phyloP scores from a whole-genome alignment of 1,140 invertebrate genomes.

The Cheumatopsyche charites region DNA sequence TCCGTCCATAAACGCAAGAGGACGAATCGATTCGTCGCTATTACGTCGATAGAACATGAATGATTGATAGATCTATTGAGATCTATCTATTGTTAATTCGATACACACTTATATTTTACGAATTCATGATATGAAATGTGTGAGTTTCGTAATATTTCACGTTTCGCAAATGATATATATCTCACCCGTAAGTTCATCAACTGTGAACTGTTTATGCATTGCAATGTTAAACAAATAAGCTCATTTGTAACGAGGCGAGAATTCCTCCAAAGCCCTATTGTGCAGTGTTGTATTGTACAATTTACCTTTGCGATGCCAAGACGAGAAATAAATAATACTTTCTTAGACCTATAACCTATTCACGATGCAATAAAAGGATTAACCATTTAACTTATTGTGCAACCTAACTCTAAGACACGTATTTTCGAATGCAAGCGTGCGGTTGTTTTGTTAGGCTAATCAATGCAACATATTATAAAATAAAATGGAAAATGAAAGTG shows the following conservation, averaged over 20 bases:
- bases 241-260: constrained; percentile 10
- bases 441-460: too few relatives aligned
- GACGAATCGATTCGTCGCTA: not conserved
- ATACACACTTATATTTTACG: not conserved
- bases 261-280: constrained; percentile 1
- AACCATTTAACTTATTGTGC: not conserved
- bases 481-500: too few relatives aligned
- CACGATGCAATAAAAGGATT: not conserved
- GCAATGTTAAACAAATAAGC: constrained; percentile 23
- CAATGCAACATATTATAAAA: too few relatives aligned
- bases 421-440: too few relatives aligned
- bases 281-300: not conserved
- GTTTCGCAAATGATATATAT: not conserved
- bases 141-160: not conserved
- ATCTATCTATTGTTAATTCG: not conserved
- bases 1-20: not conserved
- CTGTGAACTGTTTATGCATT: not conserved
- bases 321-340: constrained; percentile 6
- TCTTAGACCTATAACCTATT: not conserved
- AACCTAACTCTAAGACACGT: not conserved
- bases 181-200: constrained; percentile 5
- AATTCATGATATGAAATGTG: not conserved
- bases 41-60: not conserved
- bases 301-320: constrained; percentile 12
- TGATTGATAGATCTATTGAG: not conserved